A percentile compares a stretch with the other conserved stretches of the same genome.
phyloP scores from a whole-genome alignment of 2,797 vertebrate species.

The Neosalanx taihuensis region DNA sequence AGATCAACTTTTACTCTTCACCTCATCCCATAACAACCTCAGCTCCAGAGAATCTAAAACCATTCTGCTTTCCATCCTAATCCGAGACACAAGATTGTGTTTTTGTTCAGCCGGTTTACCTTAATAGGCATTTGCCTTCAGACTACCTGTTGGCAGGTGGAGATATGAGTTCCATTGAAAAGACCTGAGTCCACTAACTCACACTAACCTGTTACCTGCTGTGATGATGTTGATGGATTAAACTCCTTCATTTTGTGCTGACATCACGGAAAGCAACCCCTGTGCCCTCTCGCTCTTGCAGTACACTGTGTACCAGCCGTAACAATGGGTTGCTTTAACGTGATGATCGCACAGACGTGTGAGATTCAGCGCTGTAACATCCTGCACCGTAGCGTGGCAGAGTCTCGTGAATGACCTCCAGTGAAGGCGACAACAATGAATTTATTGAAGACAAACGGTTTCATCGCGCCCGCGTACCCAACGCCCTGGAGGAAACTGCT shows the following conservation, averaged over 20 bases:
- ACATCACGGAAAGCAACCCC: not conserved
- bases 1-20: too few species aligned
- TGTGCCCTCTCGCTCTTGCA: not conserved
- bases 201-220: not conserved
- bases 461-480: slow-evolving; percentile 27
- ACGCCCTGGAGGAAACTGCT: slow-evolving; percentile 62
- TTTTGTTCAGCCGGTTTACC: too few species aligned
- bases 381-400: slow-evolving; percentile 2
- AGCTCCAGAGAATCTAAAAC: too few species aligned
- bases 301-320: not conserved
- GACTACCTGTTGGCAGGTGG: too few species aligned
- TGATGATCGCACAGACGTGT: not conserved
- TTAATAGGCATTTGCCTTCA: too few species aligned
- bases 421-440: slow-evolving; percentile 39
- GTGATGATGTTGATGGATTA: not conserved
- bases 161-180: not conserved
- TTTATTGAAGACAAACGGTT: slow-evolving; percentile 45
- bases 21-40: too few species aligned
- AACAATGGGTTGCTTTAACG: not conserved
- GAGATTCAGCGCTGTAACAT: not conserved
- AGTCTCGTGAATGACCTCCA: slow-evolving; percentile 50
- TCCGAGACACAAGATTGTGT: too few species aligned
- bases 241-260: not conserved
- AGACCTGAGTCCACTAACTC: not conserved
- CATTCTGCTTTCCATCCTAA: too few species aligned